Conservation (phyloP, 2,113 vertebrate genomes). For the Oceanites oceanicus region DNA sequence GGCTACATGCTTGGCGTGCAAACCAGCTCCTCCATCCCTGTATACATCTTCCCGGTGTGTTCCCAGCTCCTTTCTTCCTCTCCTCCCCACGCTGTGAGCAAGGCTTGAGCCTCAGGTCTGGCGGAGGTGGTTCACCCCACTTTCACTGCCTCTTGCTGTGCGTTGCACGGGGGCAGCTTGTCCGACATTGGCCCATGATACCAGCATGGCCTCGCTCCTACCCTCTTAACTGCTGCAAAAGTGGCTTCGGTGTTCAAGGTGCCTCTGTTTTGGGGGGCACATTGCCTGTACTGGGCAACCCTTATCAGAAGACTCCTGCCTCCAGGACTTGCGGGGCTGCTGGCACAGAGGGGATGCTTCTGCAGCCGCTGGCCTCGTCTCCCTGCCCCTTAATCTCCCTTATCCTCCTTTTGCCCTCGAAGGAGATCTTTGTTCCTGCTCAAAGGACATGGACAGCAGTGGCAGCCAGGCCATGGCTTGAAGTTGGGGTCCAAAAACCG, state of each 20-base stretch:
- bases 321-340: background rate
- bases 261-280: background rate
- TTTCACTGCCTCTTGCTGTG: background rate
- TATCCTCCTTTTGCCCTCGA: background rate
- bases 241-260: background rate
- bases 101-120: background rate
- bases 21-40: background rate
- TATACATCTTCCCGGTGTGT: background rate
- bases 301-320: background rate
- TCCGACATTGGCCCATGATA: fast-evolving
- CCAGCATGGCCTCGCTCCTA: background rate
- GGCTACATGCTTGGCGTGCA: background rate
- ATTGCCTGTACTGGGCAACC: background rate
- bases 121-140: background rate
- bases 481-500: background rate
- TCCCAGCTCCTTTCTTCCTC: background rate
- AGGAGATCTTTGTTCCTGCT: background rate
- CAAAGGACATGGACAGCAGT: background rate
- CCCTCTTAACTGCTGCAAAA: background rate
- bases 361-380: fast-evolving
- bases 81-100: background rate
- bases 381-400: background rate
- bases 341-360: background rate
- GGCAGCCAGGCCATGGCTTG: background rate
- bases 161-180: background rate